A percentile compares a stretch with the other conserved stretches of the same genome.
Conservation (phyloP, 2,113 vertebrate genomes). For the Podiceps cristatus region DNA sequence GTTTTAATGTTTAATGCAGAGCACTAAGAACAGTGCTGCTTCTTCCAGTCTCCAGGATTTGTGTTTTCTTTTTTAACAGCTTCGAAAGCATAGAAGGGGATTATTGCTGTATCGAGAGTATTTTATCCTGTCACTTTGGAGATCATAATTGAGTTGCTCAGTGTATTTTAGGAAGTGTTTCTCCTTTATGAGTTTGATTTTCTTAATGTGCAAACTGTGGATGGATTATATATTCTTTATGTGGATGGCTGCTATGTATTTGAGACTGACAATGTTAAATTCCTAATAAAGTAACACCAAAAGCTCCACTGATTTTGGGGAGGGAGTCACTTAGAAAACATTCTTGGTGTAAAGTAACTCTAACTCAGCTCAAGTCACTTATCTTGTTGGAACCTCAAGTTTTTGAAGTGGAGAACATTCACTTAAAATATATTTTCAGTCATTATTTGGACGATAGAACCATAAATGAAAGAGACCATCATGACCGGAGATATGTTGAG, state of each 20-base stretch:
- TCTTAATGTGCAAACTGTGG: not conserved
- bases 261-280: not conserved
- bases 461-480: conserved; percentile 82
- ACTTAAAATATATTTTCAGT: conserved; percentile 80
- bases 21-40: not conserved
- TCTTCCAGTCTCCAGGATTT: not conserved
- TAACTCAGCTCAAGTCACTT: conserved; percentile 60
- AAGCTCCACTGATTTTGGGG: conserved; percentile 16
- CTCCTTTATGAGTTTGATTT: not conserved
- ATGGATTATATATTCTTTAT: not conserved
- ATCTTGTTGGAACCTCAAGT: conserved; percentile 68
- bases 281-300: conserved; percentile 47
- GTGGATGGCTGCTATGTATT: conserved; percentile 22
- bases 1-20: not conserved
- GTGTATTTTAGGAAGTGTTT: not conserved
- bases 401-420: conserved; percentile 68
- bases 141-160: not conserved
- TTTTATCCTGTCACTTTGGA: not conserved
- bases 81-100: not conserved
- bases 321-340: conserved; percentile 33
- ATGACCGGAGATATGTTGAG: conserved; percentile 80
- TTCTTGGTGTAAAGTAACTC: conserved; percentile 38
- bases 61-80: not conserved
- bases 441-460: conserved; percentile 82
- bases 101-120: not conserved